phyloP scores from a whole-genome alignment of 2,113 vertebrate species.

The Pristiophorus japonicus region DNA sequence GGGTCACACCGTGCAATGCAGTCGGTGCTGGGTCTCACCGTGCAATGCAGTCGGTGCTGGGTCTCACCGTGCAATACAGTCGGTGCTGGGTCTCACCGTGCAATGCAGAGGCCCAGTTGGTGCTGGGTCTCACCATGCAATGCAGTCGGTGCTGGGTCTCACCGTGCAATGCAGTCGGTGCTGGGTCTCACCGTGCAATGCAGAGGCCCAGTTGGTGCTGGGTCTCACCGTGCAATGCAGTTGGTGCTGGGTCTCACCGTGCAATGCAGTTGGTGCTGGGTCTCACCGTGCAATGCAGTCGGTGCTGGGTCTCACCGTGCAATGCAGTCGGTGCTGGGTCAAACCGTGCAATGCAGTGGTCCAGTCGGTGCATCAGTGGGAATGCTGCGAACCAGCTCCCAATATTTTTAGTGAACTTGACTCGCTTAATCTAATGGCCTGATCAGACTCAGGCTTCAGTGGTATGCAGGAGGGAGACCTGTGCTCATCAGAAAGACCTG shows the following conservation, averaged over 20 bases:
- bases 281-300: neutral
- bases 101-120: neutral
- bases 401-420: neutral
- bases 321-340: neutral
- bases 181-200: no score
- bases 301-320: neutral
- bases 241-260: neutral
- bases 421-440: neutral
- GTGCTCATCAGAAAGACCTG: neutral
- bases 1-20: neutral
- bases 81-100: neutral
- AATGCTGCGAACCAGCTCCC: neutral
- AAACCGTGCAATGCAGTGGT: neutral
- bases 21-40: neutral
- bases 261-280: neutral
- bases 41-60: neutral
- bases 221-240: no score
- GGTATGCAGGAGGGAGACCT: neutral
- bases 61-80: neutral
- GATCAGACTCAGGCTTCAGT: neutral
- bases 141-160: neutral
- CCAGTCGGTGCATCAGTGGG: neutral
- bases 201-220: neutral
- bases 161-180: neutral
- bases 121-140: no score